Evolutionary conservation across 37 sponge, comb jelly and placozoan species (phyloP), one percentile per base, ranked within the genome.

Genomic region (Dysidea cf. avara): DNA sequence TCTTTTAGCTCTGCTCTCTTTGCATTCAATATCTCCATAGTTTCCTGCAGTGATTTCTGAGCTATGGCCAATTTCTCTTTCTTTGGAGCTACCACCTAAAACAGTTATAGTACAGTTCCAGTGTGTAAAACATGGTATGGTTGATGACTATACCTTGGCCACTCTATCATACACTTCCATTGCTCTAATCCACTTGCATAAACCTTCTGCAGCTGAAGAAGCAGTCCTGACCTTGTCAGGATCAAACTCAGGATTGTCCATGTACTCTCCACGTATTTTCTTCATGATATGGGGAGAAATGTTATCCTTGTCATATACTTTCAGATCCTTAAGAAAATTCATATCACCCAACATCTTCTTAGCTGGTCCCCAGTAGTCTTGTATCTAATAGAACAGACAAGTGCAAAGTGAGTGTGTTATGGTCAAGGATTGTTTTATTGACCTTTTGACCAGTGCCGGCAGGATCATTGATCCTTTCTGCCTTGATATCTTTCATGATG

Each of bases 121-220:
- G n/a, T n/a, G 9, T 43, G 46, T 9, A 43, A 43, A 43, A 43
- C 46, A 12, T 43, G 5, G 9, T 43, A 43, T n/a, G n/a, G n/a
- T 18, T 1, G 22, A 43, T 11, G 31, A 33, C 7, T 31, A 51
- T 17, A 87, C 89, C 77, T 97, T 97, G 22, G 99, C 99, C 18
- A 97, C 99, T 65, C 99, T 78, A 71, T 97, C 99, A 62, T 97
- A 97, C 28, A 97, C 88, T 76, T 97, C 99, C 92, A 97, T 86
- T 22, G 99, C 99, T 49, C 67, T 61, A 18, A 94, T 83, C 99
- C 99, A 97, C 30, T 76, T 74, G 61, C 99, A 97, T 51, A 97
- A 70, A 0, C 99, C 99, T 64, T 97, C 99, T n/a, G 95, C 95
- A 25, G 99, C 99, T 25, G 95, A 94, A 3, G 99, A 97, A 13